A percentile compares a stretch with the other conserved stretches of the same genome.
phyloP scores from a whole-genome alignment of 2,888 invertebrate species.

The Amiota mariae region DNA sequence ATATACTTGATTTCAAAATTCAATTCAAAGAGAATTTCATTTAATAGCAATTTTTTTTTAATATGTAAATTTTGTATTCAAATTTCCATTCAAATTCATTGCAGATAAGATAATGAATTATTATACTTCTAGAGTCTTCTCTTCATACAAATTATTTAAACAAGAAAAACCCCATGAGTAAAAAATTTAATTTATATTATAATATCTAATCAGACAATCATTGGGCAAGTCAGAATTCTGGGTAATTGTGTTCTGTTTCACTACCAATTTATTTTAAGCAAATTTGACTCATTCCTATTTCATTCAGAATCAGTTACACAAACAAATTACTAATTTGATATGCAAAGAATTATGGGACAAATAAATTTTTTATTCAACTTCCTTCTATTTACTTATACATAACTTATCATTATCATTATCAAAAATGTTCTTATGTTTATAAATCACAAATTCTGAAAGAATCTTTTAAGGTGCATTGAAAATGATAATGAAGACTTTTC shows the following conservation, averaged over 20 bases:
- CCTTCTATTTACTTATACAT: too few species aligned
- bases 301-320: background rate
- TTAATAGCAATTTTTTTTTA: too few species aligned
- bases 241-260: background rate
- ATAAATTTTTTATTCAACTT: background rate
- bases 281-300: background rate
- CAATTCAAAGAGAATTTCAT: too few species aligned
- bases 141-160: too few species aligned
- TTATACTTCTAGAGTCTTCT: too few species aligned
- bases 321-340: constrained; percentile 1
- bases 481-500: constrained; percentile 10
- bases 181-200: too few species aligned
- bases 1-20: too few species aligned
- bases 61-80: too few species aligned
- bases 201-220: background rate
- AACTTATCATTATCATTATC: too few species aligned
- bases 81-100: background rate
- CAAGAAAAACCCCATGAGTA: too few species aligned
- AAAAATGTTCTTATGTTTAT: background rate
- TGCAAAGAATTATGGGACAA: constrained; percentile 3
- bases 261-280: background rate
- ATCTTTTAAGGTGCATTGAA: background rate
- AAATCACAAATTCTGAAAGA: background rate
- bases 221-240: background rate
- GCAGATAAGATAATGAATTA: constrained; percentile 2